Conservation (phyloP, 2,113 vertebrate species). For the Anser cygnoides region DNA sequence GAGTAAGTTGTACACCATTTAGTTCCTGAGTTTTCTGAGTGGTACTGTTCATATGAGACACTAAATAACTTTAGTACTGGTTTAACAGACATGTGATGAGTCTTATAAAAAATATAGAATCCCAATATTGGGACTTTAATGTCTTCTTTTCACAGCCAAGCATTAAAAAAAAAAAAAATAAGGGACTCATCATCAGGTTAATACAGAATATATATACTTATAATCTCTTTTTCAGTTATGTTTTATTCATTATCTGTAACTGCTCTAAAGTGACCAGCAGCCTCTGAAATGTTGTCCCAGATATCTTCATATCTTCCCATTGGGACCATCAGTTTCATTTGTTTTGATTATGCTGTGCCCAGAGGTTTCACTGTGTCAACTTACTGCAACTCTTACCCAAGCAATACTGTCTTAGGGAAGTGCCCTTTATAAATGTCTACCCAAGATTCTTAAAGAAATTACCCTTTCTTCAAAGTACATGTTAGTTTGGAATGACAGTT, state of each 20-base stretch:
- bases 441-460: neutral
- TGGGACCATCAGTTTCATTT: neutral
- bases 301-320: neutral
- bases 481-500: neutral
- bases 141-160: neutral
- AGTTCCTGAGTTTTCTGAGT: neutral
- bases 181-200: neutral
- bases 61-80: neutral
- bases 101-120: neutral
- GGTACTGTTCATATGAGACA: neutral
- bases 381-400: neutral
- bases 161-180: neutral
- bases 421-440: slow-evolving; percentile 6
- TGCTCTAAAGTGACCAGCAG: neutral
- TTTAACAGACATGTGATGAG: neutral
- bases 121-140: neutral
- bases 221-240: neutral
- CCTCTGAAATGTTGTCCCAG: neutral
- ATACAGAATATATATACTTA: neutral
- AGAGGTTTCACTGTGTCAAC: neutral
- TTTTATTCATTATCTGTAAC: neutral
- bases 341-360: neutral
- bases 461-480: neutral
- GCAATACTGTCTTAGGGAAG: neutral
- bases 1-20: neutral